phyloP scores from a whole-genome alignment of 2,888 invertebrate species.

The Portevinia maculata region DNA sequence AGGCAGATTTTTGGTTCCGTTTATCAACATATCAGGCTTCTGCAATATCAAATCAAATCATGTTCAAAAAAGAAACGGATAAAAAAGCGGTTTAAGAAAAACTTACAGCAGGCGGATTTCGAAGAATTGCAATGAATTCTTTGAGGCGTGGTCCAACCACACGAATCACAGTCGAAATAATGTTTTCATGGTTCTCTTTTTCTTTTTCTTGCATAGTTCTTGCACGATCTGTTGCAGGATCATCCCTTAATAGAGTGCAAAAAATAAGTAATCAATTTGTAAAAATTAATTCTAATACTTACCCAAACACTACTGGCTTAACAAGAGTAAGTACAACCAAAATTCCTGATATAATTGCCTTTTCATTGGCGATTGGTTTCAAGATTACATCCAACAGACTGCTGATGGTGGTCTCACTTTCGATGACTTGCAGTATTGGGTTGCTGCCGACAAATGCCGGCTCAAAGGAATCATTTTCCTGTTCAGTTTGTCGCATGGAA shows the following conservation, averaged over 20 bases:
- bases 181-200: slow-evolving; percentile 85
- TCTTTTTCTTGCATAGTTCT: slow-evolving; percentile 82
- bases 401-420: slow-evolving; percentile 86
- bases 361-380: slow-evolving; percentile 86
- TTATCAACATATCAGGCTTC: slow-evolving; percentile 88
- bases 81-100: neutral
- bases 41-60: slow-evolving; percentile 55
- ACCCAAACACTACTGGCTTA: slow-evolving; percentile 80
- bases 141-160: slow-evolving; percentile 87
- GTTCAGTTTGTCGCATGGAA: slow-evolving; percentile 84
- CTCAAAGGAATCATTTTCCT: slow-evolving; percentile 84
- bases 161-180: slow-evolving; percentile 86
- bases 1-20: slow-evolving; percentile 88
- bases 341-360: slow-evolving; percentile 91
- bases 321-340: slow-evolving; percentile 90
- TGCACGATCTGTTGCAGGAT: slow-evolving; percentile 81
- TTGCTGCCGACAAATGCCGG: slow-evolving; percentile 83
- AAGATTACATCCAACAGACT: slow-evolving; percentile 90
- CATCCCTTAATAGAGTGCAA: slow-evolving; percentile 77
- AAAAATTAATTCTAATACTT: slow-evolving; percentile 69
- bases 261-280: neutral
- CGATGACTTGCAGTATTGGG: slow-evolving; percentile 89
- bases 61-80: too few relatives aligned
- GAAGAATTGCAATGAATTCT: slow-evolving; percentile 86
- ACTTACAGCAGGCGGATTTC: slow-evolving; percentile 88